Percentiles rank a stretch among this genome's conserved stretches.
Evolutionary conservation across 2,113 vertebrate genomes (phyloP).

Genomic region (Cygnus buccinator): DNA sequence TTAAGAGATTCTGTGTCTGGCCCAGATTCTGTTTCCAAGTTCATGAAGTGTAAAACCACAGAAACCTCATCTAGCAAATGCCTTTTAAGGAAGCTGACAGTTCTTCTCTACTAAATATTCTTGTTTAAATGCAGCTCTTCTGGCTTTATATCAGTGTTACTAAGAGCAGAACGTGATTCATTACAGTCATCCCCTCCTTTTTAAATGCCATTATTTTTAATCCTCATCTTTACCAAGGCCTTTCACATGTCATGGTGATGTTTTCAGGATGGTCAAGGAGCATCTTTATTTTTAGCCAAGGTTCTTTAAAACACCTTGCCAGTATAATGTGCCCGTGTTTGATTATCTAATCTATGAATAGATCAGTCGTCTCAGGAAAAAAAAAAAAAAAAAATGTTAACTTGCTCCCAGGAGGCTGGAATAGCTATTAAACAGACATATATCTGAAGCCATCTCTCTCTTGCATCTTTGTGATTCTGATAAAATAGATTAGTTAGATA

Average conservation of each 20-base stretch:
- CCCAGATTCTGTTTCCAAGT: not conserved
- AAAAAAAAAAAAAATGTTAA: conserved; percentile 56
- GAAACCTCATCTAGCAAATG: not conserved
- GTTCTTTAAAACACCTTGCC: conserved; percentile 63
- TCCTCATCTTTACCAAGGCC: conserved; percentile 17
- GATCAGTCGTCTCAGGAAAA: conserved; percentile 52
- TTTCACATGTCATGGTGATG: not conserved
- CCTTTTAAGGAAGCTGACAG: not conserved
- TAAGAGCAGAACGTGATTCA: conserved; percentile 10
- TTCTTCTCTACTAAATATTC: not conserved
- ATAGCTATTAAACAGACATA: conserved; percentile 8
- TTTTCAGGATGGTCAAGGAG: not conserved
- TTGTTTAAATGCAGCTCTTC: not conserved
- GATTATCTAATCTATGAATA: conserved; percentile 65
- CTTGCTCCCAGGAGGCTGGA: conserved; percentile 32
- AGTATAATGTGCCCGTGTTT: not conserved
- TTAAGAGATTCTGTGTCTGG: not conserved
- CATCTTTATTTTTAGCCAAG: conserved; percentile 43
- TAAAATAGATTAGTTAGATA: conserved; percentile 17
- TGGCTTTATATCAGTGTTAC: not conserved
- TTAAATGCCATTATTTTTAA: conserved; percentile 16
- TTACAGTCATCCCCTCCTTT: not conserved
- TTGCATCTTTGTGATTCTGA: not conserved
- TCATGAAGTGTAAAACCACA: not conserved
- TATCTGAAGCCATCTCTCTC: conserved; percentile 24